Percentiles rank a stretch among this genome's conserved stretches.
These are phyloP conservation scores for Dascillus cervinus DNA, from an alignment of 2,888 invertebrate genomes.

Conservation along the genomic window DNA sequence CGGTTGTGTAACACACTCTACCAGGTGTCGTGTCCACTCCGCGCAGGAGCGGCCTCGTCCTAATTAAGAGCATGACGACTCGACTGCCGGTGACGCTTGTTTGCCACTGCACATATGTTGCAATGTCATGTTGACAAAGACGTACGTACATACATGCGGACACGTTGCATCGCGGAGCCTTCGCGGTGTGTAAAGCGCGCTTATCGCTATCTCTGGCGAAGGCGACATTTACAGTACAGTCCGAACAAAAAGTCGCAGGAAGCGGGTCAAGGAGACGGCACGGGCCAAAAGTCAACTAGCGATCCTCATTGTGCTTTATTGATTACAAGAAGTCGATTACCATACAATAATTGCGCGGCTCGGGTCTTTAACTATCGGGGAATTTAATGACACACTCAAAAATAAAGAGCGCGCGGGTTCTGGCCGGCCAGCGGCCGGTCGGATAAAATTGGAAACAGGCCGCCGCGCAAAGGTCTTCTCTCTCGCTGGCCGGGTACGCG, in stretches of 20 bases:
- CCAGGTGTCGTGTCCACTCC: slow-evolving; percentile 13
- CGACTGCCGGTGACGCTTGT: slow-evolving; percentile 26
- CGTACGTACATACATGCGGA: too few relatives aligned
- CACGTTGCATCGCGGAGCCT: slow-evolving; percentile 7
- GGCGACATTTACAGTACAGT: slow-evolving; percentile 8
- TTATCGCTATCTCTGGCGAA: slow-evolving; percentile 9
- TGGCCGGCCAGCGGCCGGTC: slow-evolving; percentile 6
- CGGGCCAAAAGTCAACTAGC: slow-evolving; percentile 32
- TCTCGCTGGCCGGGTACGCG: slow-evolving; percentile 14
- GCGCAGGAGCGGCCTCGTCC: slow-evolving; percentile 30
- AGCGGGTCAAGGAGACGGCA: slow-evolving; percentile 31
- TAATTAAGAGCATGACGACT: slow-evolving; percentile 29
- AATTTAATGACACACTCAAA: neutral
- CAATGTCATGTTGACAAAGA: slow-evolving; percentile 16
- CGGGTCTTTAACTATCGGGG: neutral
- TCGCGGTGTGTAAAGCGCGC: slow-evolving; percentile 6
- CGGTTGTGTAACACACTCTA: slow-evolving; percentile 8
- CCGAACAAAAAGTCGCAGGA: slow-evolving; percentile 13
- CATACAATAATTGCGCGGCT: slow-evolving; percentile 20
- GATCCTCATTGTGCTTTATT: slow-evolving; percentile 21
- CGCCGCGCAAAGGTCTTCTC: slow-evolving; percentile 10
- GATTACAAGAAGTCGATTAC: slow-evolving; percentile 27
- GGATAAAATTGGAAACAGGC: slow-evolving; percentile 16
- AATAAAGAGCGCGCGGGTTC: slow-evolving; percentile 6
- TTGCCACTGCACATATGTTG: slow-evolving; percentile 25